Evolutionary conservation across 2,113 vertebrate species (phyloP), one percentile per base, ranked within the genome.

Genomic region (Elephas maximus): DNA sequence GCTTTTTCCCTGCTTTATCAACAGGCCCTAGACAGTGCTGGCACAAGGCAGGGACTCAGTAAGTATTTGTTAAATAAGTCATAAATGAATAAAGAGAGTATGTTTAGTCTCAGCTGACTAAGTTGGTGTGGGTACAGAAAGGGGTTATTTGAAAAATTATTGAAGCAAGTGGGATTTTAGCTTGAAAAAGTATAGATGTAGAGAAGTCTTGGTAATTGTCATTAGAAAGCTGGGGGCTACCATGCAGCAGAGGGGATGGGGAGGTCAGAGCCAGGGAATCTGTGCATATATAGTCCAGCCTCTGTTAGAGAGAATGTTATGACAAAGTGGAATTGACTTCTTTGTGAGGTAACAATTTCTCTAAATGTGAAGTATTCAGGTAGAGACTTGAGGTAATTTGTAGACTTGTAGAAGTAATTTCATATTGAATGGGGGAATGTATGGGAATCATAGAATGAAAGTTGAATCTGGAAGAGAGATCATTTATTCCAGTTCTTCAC

Each of bases 41-140:
- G 57, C 5, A 57, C n/a, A 63, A 57, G 73, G 48, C 37, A 88
- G 45, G 82, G 48, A 51, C 63, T 90, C 33, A 74, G 37, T 88
- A 53, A 74, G 30, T 85, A 53, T 93, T 82, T 90, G 88, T 48
- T 96, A 48, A 96, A 41, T 79, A 41, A 92, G 74, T 92, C 87
- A 84, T 83, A 93, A 79, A 91, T 88, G 94, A 96, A 86, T 77
- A n/a, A 91, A 74, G 63, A 83, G 57, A 76, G 21, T 28, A 26
- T 37, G n/a, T 41, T 62, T 86, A 24, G 33, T 73, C 48, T 88
- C 71, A 77, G 28, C 67, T 82, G 37, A 81, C 21, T 86, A 90
- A n/a, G 23, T 26, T 44, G 11, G 30, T 37, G 37, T 83, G 63
- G 60, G 69, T 69, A 90, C 45, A 63, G 0, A 74, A 63, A 67